Evolutionary conservation across 2,888 invertebrate genomes (phyloP), one percentile per base, ranked within the genome.

Genomic region (Crioceris asparagi): DNA sequence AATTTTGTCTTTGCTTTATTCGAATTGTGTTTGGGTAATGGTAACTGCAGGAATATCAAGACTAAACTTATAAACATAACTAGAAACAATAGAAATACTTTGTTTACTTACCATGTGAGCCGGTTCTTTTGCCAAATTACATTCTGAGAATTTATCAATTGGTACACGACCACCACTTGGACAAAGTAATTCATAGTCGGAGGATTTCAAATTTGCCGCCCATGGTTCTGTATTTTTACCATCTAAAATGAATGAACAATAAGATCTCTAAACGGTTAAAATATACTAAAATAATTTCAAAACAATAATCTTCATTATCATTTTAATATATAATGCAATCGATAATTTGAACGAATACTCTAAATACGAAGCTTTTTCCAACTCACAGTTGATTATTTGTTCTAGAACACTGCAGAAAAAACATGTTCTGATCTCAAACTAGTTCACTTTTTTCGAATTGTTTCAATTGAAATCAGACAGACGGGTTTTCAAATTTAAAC

Each of bases 131-230:
- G 70, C 75, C 17, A 80, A 60, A 56, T 80, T 71, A 56, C 82
- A 83, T 2, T 64, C 67, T 2, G 65, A 55, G 56, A 67, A 75
- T 36, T 75, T 68, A 1, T 64, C 51, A 2, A 78, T 56, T 0
- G 67, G 42, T 7, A 70, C 72, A 1, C 72, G 65, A 1, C 73
- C 74, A 5, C 76, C 77, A 52, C 73, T 69, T 0, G 74, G 67
- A 54, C 83, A 83, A 1, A 83, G 64, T 1, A 83, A 64, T 48
- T 73, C 72, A 49, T 72, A 76, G 50, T 77, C 71, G 0, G 69
- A 58, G 1, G 62, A 61, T 38, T 66, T 62, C 12, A 69, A 54
- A 27, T 53, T 45, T n/a, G 55, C 48, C 27, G 75, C 72, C 62
- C 72, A 70, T 17, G 56, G 52, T 11, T 69, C 64, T 17, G 70